Base-by-base conservation (phyloP, 2,113 vertebrate species). In the Aix galericulata region DNA sequence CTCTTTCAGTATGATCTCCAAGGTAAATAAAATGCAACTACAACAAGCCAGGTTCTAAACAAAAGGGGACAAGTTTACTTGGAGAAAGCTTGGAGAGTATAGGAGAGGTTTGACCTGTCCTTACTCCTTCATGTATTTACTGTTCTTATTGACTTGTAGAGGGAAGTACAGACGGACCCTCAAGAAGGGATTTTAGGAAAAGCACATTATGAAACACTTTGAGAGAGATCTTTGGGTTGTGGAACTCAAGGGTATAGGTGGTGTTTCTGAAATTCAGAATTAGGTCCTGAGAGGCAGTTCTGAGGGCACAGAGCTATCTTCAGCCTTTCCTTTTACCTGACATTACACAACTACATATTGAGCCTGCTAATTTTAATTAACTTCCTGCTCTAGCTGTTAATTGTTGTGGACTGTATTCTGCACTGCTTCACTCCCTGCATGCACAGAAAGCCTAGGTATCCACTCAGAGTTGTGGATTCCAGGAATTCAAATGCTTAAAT, bases 291-390 rank as follows among this genome's bases (percentile, higher is more conserved):
- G 2, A 75, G 60, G 72, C 40, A 38, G 48, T 23, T 29, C 60
- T 38, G 42, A 29, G 38, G 44, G 8, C 50, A 73, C 46, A 67
- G 1, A 0, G 0, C 9, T 4, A 1, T 67, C 21, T 27, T 73
- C 18, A 56, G 14, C 23, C 10, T 74, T 59, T 69, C 34, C 17
- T 55, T 63, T 76, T 69, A 69, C 20, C 32, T 58, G 55, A 64
- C 12, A 9, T 78, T 26, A 62, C 34, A 80, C 14, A 32, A 93
- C 86, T 20, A 66, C 1, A 17, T 29, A 81, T 2, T 5, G 17
- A 77, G 20, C 22, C 29, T 69, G 60, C 25, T 66, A 34, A 53
- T 26, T 81, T 38, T 36, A 76, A 64, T 50, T 23, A 77, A 15
- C 38, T 36, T 83, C 46, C 76, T 82, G 31, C 36, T 29, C 16